A percentile compares a stretch with the other conserved stretches of the same genome.
These are phyloP conservation scores for Sylvicola cinctus DNA, from an alignment of 2,888 invertebrate species.

Conservation along the genomic window DNA sequence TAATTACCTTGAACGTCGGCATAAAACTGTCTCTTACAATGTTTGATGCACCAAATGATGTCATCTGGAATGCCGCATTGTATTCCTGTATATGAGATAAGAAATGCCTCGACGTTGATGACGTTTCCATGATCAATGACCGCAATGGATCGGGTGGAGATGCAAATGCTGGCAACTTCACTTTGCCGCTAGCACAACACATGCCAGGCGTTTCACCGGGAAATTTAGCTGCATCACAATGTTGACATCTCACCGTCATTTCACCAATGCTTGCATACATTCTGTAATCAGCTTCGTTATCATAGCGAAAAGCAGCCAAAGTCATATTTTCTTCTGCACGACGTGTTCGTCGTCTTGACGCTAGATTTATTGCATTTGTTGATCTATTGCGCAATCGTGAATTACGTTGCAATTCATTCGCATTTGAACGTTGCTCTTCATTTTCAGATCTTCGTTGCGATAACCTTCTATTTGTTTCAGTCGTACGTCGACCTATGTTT, in stretches of 20 bases:
- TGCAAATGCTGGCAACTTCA: conserved; percentile 16
- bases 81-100: too few species aligned
- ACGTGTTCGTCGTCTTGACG: neutral
- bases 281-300: conserved; percentile 13
- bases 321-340: neutral
- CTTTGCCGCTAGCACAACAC: conserved; percentile 21
- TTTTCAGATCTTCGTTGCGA: neutral
- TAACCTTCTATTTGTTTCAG: neutral
- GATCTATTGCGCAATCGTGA: too few species aligned
- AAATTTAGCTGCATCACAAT: conserved; percentile 17
- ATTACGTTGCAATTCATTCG: neutral
- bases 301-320: conserved; percentile 12
- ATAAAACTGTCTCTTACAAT: too few species aligned
- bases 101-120: conserved; percentile 6
- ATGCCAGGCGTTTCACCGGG: conserved; percentile 19
- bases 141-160: conserved; percentile 18
- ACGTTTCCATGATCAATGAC: conserved; percentile 10
- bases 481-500: neutral
- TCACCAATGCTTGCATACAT: conserved; percentile 13
- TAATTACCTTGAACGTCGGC: too few species aligned
- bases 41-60: too few species aligned
- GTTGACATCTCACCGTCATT: conserved; percentile 15
- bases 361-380: neutral
- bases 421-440: neutral
- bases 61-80: neutral